Base-by-base conservation (phyloP, 2,888 invertebrate genomes). In the Melangyna quadrimaculata region DNA sequence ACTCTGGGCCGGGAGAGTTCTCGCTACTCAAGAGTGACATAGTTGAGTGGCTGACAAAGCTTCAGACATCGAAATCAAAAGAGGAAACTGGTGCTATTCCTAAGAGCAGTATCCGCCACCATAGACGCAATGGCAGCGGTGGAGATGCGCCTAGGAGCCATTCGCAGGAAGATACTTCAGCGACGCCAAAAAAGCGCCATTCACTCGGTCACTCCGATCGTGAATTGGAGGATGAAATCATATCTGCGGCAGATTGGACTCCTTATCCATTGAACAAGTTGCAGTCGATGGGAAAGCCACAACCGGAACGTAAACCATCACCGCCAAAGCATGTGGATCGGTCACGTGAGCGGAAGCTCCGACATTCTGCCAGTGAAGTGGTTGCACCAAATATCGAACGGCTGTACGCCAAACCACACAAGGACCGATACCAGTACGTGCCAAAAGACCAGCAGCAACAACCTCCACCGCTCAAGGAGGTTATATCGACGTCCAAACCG, bases 1-100 rank as follows among this genome's bases (percentile, higher is more conserved):
- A 92, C 48, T 92, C 92, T 3, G 92, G 92, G 0, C 91, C 92
- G 7, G 91, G 91, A 7, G 92, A 92, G 65, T 90, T 92, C 53
- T 91, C 92, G 0, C 87, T 91, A 45, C 89, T 92, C 3, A 92
- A 92, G 86, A 91, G 91, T 8, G 92, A 92, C 86, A 91, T 92
- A 22, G 90, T 92, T 19, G 92, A 92, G 78, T 92, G 92, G 92
- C 89, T 92, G 9, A 91, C 92, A 24, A 91, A 91, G 75, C 88
- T 91, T 87, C 92, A 92, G 87, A 88, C 89, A 32, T 89, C 89
- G 19, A 88, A 88, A 59, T 82, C 88, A 29, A 74, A 88, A 45
- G 88, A 88, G 32, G 82, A 79, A 14, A 89, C 88, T 4, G 88
- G 87, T 29, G 81, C 88, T n/a, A 79, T 87, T 35, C 81, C 88